A percentile compares a stretch with the other conserved stretches of the same genome.
Evolutionary conservation across 2,113 vertebrate genomes (phyloP).

Genomic region (Mormyrus lacerda): DNA sequence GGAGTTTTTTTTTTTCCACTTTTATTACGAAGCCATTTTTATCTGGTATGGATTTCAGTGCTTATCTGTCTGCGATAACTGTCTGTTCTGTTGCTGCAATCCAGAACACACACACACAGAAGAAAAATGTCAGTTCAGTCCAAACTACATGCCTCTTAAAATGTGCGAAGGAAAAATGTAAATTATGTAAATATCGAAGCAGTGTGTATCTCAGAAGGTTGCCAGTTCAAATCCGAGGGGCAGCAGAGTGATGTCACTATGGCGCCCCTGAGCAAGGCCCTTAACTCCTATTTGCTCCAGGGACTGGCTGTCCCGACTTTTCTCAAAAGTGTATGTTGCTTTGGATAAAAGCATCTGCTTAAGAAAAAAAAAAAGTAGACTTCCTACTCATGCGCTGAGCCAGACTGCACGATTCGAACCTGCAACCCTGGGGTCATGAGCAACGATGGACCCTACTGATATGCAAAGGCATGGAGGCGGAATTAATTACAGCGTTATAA

Average conservation of each 20-base stretch:
- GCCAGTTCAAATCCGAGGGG: neutral
- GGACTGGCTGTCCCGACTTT: neutral
- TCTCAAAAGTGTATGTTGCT: neutral
- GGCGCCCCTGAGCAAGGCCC: neutral
- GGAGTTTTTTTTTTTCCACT: neutral
- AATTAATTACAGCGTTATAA: neutral
- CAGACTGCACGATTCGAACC: neutral
- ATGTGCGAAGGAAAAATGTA: neutral
- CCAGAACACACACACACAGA: neutral
- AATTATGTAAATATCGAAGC: neutral
- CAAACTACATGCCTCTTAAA: neutral
- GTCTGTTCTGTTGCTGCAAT: neutral
- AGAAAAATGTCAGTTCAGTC: neutral
- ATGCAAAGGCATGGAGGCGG: neutral
- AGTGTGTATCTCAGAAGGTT: neutral
- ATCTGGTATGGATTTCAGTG: neutral
- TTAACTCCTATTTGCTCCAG: neutral
- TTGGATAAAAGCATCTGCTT: neutral
- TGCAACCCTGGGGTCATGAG: neutral
- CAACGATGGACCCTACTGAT: neutral
- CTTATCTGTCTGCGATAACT: neutral
- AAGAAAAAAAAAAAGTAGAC: neutral
- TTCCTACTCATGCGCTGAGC: neutral
- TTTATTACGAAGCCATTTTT: neutral
- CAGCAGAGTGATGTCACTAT: neutral